Evolutionary conservation across 2,113 vertebrate species (phyloP).

Genomic region (Pterocles orientalis): DNA sequence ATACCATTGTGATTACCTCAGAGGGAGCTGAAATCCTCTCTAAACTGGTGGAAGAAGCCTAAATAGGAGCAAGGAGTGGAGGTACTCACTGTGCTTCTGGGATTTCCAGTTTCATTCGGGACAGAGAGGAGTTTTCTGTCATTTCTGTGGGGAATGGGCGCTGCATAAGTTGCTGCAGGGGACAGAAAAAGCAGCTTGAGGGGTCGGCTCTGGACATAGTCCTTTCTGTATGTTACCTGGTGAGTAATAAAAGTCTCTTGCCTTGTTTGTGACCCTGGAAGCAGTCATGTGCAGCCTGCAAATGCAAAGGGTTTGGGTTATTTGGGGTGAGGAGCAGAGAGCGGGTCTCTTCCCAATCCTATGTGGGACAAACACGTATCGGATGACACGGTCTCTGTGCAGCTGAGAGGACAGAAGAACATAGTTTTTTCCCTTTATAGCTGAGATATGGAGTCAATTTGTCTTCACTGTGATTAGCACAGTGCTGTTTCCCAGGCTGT

Average conservation of each 20-base stretch:
- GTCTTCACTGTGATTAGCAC: background rate
- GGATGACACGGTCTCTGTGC: background rate
- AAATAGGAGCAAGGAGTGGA: conserved; percentile 7
- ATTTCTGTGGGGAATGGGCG: background rate
- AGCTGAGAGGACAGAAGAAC: background rate
- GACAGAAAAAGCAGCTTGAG: background rate
- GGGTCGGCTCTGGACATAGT: background rate
- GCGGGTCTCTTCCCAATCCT: background rate
- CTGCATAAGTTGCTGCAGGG: background rate
- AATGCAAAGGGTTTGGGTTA: background rate
- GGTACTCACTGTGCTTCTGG: background rate
- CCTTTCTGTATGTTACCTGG: background rate
- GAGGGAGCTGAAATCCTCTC: conserved; percentile 90
- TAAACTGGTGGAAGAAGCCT: conserved; percentile 80
- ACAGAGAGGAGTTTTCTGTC: background rate
- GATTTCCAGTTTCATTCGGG: background rate
- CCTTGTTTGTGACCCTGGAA: background rate
- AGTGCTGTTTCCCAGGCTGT: background rate
- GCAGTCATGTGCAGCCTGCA: background rate
- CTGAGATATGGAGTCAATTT: background rate
- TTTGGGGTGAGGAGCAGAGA: background rate
- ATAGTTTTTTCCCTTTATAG: background rate
- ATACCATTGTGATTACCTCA: conserved; percentile 88
- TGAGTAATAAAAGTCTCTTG: conserved; percentile 21
- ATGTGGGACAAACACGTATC: background rate